A percentile compares a stretch with the other conserved stretches of the same genome.
These are phyloP conservation scores for Salvelinus sp. DNA, from an alignment of 2,113 vertebrate species.

Conservation along the genomic window DNA sequence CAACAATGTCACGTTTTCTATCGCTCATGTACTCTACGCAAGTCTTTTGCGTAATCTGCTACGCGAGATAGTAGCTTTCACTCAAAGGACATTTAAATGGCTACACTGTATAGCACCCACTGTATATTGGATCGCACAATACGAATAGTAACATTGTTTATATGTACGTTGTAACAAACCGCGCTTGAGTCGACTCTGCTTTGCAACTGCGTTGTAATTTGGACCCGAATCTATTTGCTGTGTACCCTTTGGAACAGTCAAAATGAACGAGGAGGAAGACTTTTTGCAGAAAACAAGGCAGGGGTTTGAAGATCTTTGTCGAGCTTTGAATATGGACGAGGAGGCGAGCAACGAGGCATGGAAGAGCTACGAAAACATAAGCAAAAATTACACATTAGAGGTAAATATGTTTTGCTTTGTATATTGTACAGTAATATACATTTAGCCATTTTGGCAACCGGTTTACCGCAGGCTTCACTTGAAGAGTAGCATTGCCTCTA, in stretches of 20 bases:
- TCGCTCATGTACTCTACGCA: neutral
- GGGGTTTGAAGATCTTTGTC: slow-evolving; percentile 88
- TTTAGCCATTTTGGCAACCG: neutral
- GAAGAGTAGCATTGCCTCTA: too few relatives aligned
- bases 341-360: slow-evolving; percentile 85
- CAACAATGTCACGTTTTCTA: neutral
- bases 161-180: slow-evolving; percentile 10
- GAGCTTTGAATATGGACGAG: slow-evolving; percentile 91
- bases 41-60: slow-evolving; percentile 28
- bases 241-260: neutral
- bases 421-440: neutral
- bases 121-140: slow-evolving; percentile 24
- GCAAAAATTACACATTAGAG: slow-evolving; percentile 89
- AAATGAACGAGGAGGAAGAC: slow-evolving; percentile 75
- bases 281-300: slow-evolving; percentile 65
- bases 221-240: neutral
- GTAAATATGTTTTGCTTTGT: slow-evolving; percentile 57
- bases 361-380: slow-evolving; percentile 85
- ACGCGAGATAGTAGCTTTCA: slow-evolving; percentile 54
- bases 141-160: slow-evolving; percentile 28
- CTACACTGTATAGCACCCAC: slow-evolving; percentile 27
- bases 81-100: slow-evolving; percentile 76
- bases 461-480: neutral
- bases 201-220: neutral
- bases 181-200: neutral